phyloP scores from a whole-genome alignment of 2,888 invertebrate genomes.

The Machimus rusticus region DNA sequence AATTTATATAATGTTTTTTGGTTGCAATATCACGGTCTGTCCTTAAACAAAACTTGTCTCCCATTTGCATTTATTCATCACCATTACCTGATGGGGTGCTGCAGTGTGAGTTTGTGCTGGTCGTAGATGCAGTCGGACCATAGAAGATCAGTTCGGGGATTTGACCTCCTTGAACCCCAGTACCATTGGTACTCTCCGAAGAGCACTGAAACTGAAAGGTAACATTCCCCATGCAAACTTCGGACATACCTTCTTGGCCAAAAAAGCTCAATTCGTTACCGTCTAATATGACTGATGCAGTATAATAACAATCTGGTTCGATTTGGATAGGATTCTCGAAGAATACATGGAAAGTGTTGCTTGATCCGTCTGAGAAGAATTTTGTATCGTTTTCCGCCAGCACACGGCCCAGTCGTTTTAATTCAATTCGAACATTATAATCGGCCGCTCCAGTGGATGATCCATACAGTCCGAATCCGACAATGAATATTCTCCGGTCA shows the following conservation, averaged over 20 bases:
- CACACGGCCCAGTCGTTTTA: slow-evolving; percentile 87
- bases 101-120: slow-evolving; percentile 59
- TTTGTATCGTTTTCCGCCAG: slow-evolving; percentile 91
- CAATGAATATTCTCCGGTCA: slow-evolving; percentile 93
- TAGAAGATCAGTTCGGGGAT: slow-evolving; percentile 97
- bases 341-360: slow-evolving; percentile 92
- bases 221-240: slow-evolving; percentile 90
- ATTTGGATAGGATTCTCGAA: slow-evolving; percentile 82
- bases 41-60: background rate
- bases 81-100: slow-evolving; percentile 55
- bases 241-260: slow-evolving; percentile 96
- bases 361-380: slow-evolving; percentile 96
- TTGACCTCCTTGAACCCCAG: slow-evolving; percentile 96
- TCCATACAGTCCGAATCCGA: slow-evolving; percentile 94
- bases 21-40: slow-evolving; percentile 25
- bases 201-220: slow-evolving; percentile 98
- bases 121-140: slow-evolving; percentile 72
- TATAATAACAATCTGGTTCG: slow-evolving; percentile 93
- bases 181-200: slow-evolving; percentile 96
- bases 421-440: slow-evolving; percentile 92
- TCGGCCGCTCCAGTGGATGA: slow-evolving; percentile 96
- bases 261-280: slow-evolving; percentile 95
- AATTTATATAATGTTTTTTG: slow-evolving; percentile 6
- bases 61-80: slow-evolving; percentile 44
- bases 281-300: slow-evolving; percentile 93